Conservation (phyloP, 2,888 invertebrate genomes). For the Bimastos eiseni region DNA sequence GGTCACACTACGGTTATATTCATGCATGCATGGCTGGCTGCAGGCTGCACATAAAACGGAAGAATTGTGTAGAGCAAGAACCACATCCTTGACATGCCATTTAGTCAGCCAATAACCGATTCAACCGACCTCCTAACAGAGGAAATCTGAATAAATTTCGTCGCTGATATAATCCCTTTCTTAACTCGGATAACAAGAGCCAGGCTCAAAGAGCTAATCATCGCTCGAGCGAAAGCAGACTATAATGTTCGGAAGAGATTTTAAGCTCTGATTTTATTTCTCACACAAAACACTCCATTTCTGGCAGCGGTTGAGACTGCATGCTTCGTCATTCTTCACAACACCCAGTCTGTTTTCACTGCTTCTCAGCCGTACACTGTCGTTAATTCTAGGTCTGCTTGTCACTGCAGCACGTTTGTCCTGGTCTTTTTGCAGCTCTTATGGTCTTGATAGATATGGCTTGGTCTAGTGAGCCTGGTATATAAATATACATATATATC, state of each 20-base stretch:
- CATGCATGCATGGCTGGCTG: too few species aligned
- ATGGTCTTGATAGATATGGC: background rate
- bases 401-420: background rate
- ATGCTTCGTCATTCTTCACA: background rate
- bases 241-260: background rate
- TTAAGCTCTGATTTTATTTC: background rate
- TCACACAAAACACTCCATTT: background rate
- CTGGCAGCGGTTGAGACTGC: background rate
- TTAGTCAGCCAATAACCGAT: background rate
- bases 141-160: background rate
- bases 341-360: background rate
- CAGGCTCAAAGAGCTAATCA: background rate
- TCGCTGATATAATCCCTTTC: background rate
- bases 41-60: too few species aligned
- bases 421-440: background rate
- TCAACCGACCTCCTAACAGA: background rate
- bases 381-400: background rate
- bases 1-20: background rate
- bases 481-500: background rate
- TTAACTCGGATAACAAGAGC: background rate
- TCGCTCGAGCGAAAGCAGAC: background rate
- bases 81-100: background rate
- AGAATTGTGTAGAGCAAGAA: too few species aligned
- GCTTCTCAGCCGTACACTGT: background rate
- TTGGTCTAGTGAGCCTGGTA: background rate